Evolutionary conservation across 2,113 vertebrate species (phyloP).

Genomic region (Erpornis zantholeuca): DNA sequence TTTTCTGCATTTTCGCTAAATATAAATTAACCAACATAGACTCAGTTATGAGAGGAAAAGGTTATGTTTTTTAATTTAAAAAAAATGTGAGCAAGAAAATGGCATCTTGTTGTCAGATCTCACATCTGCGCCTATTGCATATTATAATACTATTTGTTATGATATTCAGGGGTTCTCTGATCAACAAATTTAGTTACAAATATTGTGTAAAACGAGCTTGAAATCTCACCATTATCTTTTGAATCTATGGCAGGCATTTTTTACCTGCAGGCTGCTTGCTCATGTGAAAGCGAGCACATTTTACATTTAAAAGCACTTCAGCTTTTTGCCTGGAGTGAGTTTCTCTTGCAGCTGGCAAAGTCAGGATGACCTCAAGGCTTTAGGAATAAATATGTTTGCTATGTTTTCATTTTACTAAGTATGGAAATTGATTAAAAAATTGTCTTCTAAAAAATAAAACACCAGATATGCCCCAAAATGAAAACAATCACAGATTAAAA

Average conservation of each 20-base stretch:
- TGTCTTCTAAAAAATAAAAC: background rate
- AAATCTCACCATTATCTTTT: conserved; percentile 26
- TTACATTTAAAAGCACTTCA: conserved; percentile 68
- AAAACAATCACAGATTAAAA: background rate
- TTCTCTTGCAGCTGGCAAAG: conserved; percentile 55
- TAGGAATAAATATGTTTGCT: conserved; percentile 30
- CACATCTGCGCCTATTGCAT: background rate
- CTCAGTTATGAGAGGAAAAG: background rate
- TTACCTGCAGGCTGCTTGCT: conserved; percentile 54
- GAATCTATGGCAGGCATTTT: conserved; percentile 3
- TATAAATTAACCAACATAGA: background rate
- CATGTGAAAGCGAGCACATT: conserved; percentile 64
- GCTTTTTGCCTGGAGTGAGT: conserved; percentile 62
- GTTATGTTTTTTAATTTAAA: background rate
- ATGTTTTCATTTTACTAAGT: conserved; percentile 5
- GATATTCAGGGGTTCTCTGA: background rate
- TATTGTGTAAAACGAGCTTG: conserved; percentile 12
- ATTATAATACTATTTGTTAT: background rate
- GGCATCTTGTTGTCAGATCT: background rate
- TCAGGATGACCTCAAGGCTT: conserved; percentile 54
- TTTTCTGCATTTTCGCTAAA: background rate
- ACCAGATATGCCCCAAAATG: background rate
- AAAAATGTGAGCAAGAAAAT: background rate
- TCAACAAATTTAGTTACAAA: conserved; percentile 9
- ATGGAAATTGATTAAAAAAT: background rate